A percentile compares a stretch with the other conserved stretches of the same genome.
Conservation (phyloP, 2,113 vertebrate genomes). For the Lagopus muta region DNA sequence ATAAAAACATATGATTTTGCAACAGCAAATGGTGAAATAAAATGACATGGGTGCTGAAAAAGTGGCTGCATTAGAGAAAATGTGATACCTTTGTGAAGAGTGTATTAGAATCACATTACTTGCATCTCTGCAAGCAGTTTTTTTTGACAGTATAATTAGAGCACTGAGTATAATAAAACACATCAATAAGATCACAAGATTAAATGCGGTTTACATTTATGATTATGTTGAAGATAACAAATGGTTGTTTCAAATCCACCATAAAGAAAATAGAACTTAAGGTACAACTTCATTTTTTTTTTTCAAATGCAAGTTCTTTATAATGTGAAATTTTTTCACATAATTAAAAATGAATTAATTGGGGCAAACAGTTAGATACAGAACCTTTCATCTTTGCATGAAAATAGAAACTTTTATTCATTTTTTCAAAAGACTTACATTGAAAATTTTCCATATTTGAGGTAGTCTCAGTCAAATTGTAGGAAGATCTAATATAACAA, state of each 20-base stretch:
- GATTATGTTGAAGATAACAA: not conserved
- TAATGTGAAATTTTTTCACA: not conserved
- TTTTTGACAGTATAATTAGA: not conserved
- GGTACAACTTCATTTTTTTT: not conserved
- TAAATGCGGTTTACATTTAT: constrained; percentile 28
- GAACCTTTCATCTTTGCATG: fast-evolving
- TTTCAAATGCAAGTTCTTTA: not conserved
- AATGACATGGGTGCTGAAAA: not conserved
- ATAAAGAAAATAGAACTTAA: not conserved
- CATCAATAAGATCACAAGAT: not conserved
- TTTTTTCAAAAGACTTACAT: not conserved
- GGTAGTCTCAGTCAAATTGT: not conserved
- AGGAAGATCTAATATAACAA: not conserved
- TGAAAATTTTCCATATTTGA: not conserved
- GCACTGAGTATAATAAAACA: not conserved
- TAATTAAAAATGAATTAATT: not conserved
- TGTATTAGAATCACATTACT: not conserved
- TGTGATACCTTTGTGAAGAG: not conserved
- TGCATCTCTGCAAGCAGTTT: not conserved
- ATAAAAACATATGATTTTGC: constrained; percentile 4
- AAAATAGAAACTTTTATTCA: not conserved
- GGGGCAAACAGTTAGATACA: not conserved
- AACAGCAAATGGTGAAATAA: constrained; percentile 32
- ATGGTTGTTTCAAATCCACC: not conserved
- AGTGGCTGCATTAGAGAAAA: not conserved